Base-by-base conservation (phyloP, 2,113 vertebrate genomes). In the Gobius niger region DNA sequence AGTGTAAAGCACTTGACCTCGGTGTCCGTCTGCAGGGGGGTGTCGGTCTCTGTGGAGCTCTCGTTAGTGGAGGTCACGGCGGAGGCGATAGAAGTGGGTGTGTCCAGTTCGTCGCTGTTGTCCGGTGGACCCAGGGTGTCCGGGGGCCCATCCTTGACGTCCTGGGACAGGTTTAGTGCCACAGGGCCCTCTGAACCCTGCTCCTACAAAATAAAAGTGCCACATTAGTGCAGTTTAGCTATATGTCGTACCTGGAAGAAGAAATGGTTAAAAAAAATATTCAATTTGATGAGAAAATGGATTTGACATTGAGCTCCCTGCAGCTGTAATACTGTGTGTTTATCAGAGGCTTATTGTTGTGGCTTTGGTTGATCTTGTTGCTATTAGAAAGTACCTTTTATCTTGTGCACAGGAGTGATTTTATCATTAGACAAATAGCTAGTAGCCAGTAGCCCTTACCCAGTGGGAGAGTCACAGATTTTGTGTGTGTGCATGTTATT, bases 31-130 rank as follows among this genome's bases (percentile, higher is more conserved):
- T 90, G 90, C 72, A 80, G 90, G 0, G 90, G 89, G 40, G 96
- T 95, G 90, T 98, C 96, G 0, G 95, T 95, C 77, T 96, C 94
- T 24, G 92, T 93, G 5, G 95, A 95, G 68, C 95, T 97, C 73
- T 96, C 96, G 65, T 96, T 96, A 81, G 95, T 95, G 0, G 95
- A 95, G 13, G 95, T 96, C 84, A 97, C 92, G 44, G 94, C 91
- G 2, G 96, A 98, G 66, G 94, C 92, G 0, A 95, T 95, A 59
- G 97, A 99, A 14, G 96, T 96, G 16, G 96, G 96, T 0, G 96
- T 96, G 80, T 96, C 96, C 4, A 95, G 93, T 65, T 96, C 95
- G 9, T 98, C 95, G 68, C 93, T 94, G 11, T 94, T 78, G 0
- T 93, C 92, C 6, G 93, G 93, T 0, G 93, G 92, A 67, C 97